phyloP scores from a whole-genome alignment of 2,113 vertebrate genomes.

The Brachyhypopomus occidentalis region DNA sequence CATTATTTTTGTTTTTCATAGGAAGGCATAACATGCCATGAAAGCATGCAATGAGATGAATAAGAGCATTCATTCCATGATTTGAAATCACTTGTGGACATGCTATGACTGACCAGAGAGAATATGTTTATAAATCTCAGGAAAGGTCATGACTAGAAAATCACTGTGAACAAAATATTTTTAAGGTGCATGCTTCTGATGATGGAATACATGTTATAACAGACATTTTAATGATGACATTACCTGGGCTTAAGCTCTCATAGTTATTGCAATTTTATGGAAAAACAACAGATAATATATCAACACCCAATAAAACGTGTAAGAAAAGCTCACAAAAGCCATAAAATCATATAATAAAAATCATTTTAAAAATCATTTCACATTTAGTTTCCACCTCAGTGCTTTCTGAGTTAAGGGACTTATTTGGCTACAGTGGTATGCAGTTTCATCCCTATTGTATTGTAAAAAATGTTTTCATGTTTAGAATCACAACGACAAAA shows the following conservation, averaged over 20 bases:
- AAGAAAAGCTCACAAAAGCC: not conserved
- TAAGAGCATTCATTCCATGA: not conserved
- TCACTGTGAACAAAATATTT: not conserved
- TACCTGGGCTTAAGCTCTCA: constrained; percentile 56
- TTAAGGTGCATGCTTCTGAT: constrained; percentile 26
- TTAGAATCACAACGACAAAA: not conserved
- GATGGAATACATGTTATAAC: constrained; percentile 11
- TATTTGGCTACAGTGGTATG: not conserved
- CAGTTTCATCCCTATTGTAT: not conserved
- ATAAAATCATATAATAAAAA: not conserved
- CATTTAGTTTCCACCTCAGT: not conserved
- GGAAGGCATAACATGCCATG: not conserved
- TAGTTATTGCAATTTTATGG: constrained; percentile 47
- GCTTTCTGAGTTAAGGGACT: constrained; percentile 14
- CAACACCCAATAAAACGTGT: constrained; percentile 9
- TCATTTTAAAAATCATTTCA: not conserved
- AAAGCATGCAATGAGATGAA: constrained; percentile 27
- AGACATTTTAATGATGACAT: constrained; percentile 26
- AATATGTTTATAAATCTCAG: constrained; percentile 5
- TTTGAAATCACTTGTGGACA: constrained; percentile 1
- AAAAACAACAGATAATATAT: constrained; percentile 39
- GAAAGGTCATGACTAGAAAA: constrained; percentile 6
- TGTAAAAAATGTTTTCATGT: not conserved
- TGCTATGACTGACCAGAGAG: constrained; percentile 16
- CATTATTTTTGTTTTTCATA: not conserved